phyloP scores from a whole-genome alignment of 2,797 vertebrate species.

The Arctocebus calabarensis region DNA sequence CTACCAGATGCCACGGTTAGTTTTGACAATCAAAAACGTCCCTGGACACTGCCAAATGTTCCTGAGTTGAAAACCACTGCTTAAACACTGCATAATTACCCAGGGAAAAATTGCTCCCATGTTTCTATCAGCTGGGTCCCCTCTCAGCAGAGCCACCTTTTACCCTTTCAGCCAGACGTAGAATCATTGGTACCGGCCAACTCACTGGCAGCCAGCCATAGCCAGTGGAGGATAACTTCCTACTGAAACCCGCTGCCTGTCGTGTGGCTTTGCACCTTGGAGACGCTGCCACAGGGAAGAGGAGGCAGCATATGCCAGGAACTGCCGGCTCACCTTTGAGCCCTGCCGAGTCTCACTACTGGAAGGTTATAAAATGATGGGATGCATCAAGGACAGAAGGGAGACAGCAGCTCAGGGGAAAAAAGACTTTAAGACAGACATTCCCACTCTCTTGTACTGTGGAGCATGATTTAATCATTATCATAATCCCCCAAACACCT shows the following conservation, averaged over 20 bases:
- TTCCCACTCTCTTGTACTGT: conserved; percentile 5
- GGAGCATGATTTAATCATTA: background rate
- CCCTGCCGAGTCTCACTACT: background rate
- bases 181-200: background rate
- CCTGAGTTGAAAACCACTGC: background rate
- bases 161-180: background rate
- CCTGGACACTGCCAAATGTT: background rate
- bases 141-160: background rate
- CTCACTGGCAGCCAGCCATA: background rate
- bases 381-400: background rate
- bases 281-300: background rate
- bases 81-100: background rate
- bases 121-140: background rate
- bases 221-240: background rate
- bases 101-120: background rate
- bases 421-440: conserved; percentile 12
- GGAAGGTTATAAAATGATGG: conserved; percentile 41
- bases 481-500: conserved; percentile 15
- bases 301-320: background rate
- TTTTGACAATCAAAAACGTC: conserved; percentile 18
- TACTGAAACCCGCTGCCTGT: background rate
- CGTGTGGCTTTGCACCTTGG: background rate
- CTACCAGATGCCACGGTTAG: background rate
- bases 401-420: conserved; percentile 5
- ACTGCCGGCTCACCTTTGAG: background rate